Evolutionary conservation across 2,888 invertebrate genomes (phyloP), one percentile per base, ranked within the genome.

Genomic region (Branchipolynoe longqiensis): DNA sequence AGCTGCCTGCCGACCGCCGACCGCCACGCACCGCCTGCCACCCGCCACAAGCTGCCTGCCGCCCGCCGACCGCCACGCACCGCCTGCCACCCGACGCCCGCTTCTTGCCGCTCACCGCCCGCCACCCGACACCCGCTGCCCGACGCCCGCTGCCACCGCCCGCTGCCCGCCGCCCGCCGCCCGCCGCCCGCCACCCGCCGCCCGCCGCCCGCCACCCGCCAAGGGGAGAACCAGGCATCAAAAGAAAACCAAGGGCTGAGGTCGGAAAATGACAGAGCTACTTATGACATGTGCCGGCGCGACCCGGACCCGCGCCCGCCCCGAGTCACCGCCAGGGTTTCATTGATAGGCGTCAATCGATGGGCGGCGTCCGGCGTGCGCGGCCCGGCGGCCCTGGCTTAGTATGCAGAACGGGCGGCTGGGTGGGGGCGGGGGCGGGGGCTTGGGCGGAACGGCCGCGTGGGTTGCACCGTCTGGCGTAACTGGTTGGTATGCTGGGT

Each of bases 201-300:
- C 12, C 12, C 62, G 28, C 31, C 1, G 1, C 14, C 2, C 14
- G 14, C 28, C 6, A 1, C 62, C 2, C 28, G 28, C 28, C 58
- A 4, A 4, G 8, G n/a, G n/a, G 58, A n/a, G 22, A 14, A 25
- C 62, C 62, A 62, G 62, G 62, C 31, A 62, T 62, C 62, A 62
- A 62, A 62, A 31, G 48, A 56, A 56, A 6, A 62, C 3, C 22
- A 31, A 25, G 62, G 31, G 12, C 31, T 28, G 1, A 31, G 31
- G 14, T 62, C 14, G 31, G 62, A 31, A 62, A 62, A 62, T 62
- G 62, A 62, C 62, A 62, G 62, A 62, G 62, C 62, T 31, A 62
- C 62, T 62, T 31, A 62, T 62, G 62, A 62, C 62, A 62, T 62
- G 62, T 62, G 62, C 1, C 62, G 28, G 62, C 12, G n/a, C 28